phyloP scores from a whole-genome alignment of 1,140 invertebrate genomes.

The Eumeta japonica region DNA sequence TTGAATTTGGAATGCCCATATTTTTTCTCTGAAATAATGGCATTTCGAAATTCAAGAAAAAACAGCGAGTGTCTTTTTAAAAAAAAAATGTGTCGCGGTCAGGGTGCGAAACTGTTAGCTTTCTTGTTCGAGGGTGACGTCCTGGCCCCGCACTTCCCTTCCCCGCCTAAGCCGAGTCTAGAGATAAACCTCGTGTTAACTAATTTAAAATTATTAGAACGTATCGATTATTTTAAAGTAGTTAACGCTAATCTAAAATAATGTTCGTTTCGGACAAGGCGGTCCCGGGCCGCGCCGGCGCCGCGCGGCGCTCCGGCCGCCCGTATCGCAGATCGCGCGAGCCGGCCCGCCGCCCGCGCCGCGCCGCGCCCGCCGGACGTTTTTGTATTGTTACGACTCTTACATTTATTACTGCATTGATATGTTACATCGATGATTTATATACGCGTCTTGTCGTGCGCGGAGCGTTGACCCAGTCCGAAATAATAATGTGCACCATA shows the following conservation, averaged over 20 bases:
- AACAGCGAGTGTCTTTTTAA: too few relatives aligned
- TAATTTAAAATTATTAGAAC: not conserved
- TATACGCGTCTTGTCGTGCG: constrained; percentile 27
- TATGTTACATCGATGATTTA: constrained; percentile 42
- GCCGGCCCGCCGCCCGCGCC: not conserved
- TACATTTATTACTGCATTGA: constrained; percentile 31
- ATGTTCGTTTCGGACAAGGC: not conserved
- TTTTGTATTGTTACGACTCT: constrained; percentile 11
- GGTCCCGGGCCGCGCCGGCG: not conserved
- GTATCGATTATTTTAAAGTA: not conserved
- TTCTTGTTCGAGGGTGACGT: too few relatives aligned
- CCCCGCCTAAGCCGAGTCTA: too few relatives aligned
- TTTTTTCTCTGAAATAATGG: too few relatives aligned
- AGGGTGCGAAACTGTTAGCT: too few relatives aligned
- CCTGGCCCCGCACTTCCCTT: too few relatives aligned
- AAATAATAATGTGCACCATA: too few relatives aligned
- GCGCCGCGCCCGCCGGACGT: not conserved
- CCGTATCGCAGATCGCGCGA: not conserved
- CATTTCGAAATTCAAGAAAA: too few relatives aligned
- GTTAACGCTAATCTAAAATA: not conserved
- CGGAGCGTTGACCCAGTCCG: constrained; percentile 22
- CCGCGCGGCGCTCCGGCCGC: not conserved
- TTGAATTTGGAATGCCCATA: too few relatives aligned
- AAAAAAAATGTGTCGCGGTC: too few relatives aligned
- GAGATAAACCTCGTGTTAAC: not conserved